A percentile compares a stretch with the other conserved stretches of the same genome.
These are phyloP conservation scores for Aspidiotus destructor DNA, from an alignment of 2,888 invertebrate species.

Conservation along the genomic window DNA sequence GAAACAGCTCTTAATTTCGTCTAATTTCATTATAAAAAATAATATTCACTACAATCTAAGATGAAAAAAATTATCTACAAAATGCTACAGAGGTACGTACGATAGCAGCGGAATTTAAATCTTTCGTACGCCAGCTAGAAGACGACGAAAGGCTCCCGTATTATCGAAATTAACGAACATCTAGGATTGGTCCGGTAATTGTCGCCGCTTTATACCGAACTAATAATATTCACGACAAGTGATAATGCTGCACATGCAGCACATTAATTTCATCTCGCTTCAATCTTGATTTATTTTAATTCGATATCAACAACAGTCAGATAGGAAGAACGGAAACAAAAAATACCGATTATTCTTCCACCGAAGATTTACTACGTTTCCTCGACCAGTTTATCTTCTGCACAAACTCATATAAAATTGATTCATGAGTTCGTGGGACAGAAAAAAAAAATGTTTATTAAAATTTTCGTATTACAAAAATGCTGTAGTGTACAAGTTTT, in stretches of 20 bases:
- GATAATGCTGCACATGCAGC: slow-evolving; percentile 6
- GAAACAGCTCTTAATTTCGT: slow-evolving; percentile 36
- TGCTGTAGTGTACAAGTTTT: too few species aligned
- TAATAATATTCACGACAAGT: not conserved
- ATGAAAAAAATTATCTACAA: too few species aligned
- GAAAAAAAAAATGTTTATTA: slow-evolving; percentile 4
- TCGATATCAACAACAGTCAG: not conserved
- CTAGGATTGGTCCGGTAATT: slow-evolving; percentile 26
- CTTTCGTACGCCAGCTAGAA: too few species aligned
- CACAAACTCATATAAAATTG: too few species aligned
- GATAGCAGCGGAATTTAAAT: too few species aligned
- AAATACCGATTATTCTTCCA: not conserved
- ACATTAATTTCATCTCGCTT: slow-evolving; percentile 3
- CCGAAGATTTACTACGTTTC: too few species aligned
- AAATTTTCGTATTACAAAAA: not conserved
- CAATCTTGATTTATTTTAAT: slow-evolving; percentile 2
- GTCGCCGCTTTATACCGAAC: not conserved
- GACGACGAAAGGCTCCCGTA: too few species aligned
- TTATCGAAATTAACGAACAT: slow-evolving; percentile 16
- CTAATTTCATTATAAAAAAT: slow-evolving; percentile 11
- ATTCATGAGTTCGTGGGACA: not conserved
- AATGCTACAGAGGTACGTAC: too few species aligned
- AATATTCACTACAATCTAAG: not conserved
- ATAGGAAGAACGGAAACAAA: slow-evolving; percentile 1
- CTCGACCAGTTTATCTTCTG: too few species aligned